Conservation (phyloP, 2,797 vertebrate species). For the Gadopsis bispinosus region DNA sequence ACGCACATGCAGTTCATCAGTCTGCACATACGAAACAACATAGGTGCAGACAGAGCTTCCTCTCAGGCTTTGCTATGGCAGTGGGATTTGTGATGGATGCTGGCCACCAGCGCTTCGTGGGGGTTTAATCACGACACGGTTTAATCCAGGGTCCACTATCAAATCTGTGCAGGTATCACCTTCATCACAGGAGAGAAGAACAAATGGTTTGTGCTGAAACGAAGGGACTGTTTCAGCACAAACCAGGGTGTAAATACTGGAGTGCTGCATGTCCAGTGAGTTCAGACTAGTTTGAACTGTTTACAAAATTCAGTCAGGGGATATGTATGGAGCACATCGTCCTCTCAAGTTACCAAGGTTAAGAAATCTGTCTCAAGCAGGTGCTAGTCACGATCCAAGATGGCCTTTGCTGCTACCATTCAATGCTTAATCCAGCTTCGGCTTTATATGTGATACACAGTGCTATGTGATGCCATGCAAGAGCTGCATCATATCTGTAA, state of each 20-base stretch:
- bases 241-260: constrained; percentile 30
- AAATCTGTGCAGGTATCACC: constrained; percentile 64
- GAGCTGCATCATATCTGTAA: constrained; percentile 34
- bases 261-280: constrained; percentile 26
- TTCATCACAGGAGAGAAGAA: constrained; percentile 35
- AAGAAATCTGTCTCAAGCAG: constrained; percentile 23
- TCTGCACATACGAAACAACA: constrained; percentile 24
- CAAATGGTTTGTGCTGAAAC: constrained; percentile 11
- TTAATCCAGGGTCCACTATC: constrained; percentile 58
- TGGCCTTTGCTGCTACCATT: constrained; percentile 13
- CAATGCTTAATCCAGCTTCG: constrained; percentile 37
- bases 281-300: constrained; percentile 31
- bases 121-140: constrained; percentile 45
- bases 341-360: constrained; percentile 15
- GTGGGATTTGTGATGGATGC: constrained; percentile 45
- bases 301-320: constrained; percentile 7
- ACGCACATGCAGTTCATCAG: constrained; percentile 8
- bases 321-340: constrained; percentile 9
- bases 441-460: constrained; percentile 26
- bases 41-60: constrained; percentile 9
- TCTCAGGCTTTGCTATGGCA: constrained; percentile 28
- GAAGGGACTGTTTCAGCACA: constrained; percentile 28
- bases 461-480: constrained; percentile 5
- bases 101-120: constrained; percentile 20
- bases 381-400: constrained; percentile 16